These are phyloP conservation scores for Okapia johnstoni DNA, from an alignment of 2,113 vertebrate genomes.

Conservation along the genomic window DNA sequence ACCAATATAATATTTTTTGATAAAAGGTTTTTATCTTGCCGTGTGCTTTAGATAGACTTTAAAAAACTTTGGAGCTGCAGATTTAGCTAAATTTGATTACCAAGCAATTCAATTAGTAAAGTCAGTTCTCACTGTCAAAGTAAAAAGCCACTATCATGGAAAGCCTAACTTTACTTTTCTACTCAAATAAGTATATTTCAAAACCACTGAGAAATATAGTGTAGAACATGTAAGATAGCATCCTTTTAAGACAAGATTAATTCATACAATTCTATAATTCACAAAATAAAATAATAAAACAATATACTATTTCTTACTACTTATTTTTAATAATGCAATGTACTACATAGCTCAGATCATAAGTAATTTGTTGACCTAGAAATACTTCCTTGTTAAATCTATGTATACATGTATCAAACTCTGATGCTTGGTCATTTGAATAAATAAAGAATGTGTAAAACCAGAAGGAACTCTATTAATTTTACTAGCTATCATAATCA, in stretches of 20 bases:
- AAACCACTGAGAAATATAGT: neutral
- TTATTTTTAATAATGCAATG: neutral
- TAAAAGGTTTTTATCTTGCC: neutral
- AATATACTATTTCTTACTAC: neutral
- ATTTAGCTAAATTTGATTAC: neutral
- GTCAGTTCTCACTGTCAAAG: neutral
- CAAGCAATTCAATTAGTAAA: neutral
- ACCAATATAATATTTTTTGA: neutral
- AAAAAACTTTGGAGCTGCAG: neutral
- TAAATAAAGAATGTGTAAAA: neutral
- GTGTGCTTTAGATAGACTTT: neutral
- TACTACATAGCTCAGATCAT: neutral
- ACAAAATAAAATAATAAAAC: neutral
- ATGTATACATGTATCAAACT: neutral
- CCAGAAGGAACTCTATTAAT: neutral
- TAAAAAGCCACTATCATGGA: neutral
- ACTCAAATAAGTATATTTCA: neutral
- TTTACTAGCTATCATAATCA: neutral
- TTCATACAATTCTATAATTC: neutral
- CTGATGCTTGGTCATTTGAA: neutral
- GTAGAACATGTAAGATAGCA: neutral
- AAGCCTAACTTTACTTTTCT: neutral
- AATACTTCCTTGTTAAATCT: neutral
- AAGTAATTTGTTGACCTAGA: neutral
- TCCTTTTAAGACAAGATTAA: neutral